Conservation (phyloP, 2,888 invertebrate species). For the Hypena proboscidalis region DNA sequence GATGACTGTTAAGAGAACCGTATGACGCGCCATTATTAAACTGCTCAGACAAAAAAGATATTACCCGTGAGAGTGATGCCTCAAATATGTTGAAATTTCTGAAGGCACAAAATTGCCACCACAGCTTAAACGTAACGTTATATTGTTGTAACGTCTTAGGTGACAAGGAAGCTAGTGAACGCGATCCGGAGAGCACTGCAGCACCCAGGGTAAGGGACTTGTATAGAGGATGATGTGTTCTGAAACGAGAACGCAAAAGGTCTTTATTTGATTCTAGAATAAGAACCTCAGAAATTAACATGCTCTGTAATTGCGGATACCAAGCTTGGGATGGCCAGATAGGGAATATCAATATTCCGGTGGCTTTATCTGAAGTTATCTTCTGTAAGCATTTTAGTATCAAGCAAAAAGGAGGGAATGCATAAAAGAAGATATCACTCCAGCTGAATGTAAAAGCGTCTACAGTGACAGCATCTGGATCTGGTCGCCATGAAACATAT, state of each 20-base stretch:
- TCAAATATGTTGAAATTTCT: too few species aligned
- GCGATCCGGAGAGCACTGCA: slow-evolving; percentile 9
- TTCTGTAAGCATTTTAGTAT: background rate
- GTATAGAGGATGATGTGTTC: background rate
- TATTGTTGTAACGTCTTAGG: slow-evolving; percentile 7
- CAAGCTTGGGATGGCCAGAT: slow-evolving; percentile 8
- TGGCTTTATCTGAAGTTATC: background rate
- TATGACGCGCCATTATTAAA: too few species aligned
- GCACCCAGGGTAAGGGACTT: slow-evolving; percentile 11
- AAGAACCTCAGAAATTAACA: background rate
- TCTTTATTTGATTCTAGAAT: background rate
- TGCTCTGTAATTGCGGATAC: background rate
- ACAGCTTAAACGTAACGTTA: background rate
- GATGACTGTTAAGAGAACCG: too few species aligned
- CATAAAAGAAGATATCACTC: too few species aligned
- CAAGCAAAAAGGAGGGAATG: slow-evolving; percentile 7
- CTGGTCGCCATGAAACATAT: slow-evolving; percentile 4
- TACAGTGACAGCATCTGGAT: slow-evolving; percentile 2
- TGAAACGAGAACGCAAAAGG: background rate
- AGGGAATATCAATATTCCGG: slow-evolving; percentile 5
- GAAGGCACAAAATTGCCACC: too few species aligned
- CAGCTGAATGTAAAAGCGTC: slow-evolving; percentile 6
- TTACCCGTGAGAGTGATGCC: too few species aligned
- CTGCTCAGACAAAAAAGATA: too few species aligned
- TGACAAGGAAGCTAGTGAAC: slow-evolving; percentile 6